Evolutionary conservation across 2,797 vertebrate genomes (phyloP).

Genomic region (Sciurus carolinensis): DNA sequence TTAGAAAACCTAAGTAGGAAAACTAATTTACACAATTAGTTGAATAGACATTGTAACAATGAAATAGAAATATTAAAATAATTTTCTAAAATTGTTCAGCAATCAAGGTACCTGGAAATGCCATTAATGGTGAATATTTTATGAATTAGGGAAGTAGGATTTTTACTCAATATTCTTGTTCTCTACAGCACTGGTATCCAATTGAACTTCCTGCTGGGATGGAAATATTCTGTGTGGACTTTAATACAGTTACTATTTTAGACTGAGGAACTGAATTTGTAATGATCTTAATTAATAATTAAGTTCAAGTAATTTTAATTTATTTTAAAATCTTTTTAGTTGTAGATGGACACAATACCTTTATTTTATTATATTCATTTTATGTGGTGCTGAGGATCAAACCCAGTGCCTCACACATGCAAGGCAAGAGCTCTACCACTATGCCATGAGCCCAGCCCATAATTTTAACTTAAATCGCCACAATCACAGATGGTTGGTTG

Average conservation of each 20-base stretch:
- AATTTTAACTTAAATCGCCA: slow-evolving; percentile 48
- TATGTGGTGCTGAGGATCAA: too few relatives aligned
- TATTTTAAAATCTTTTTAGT: neutral
- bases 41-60: neutral
- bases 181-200: neutral
- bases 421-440: too few relatives aligned
- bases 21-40: neutral
- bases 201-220: neutral
- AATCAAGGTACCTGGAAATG: neutral
- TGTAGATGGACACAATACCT: too few relatives aligned
- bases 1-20: neutral
- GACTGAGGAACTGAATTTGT: neutral
- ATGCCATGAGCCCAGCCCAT: neutral
- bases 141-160: neutral
- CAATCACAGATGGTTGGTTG: neutral
- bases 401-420: too few relatives aligned
- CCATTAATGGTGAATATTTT: neutral
- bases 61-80: slow-evolving; percentile 8
- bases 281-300: slow-evolving; percentile 37
- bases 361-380: too few relatives aligned
- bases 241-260: neutral
- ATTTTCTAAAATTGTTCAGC: neutral
- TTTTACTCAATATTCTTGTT: neutral
- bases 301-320: slow-evolving; percentile 33
- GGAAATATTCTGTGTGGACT: neutral